phyloP scores from a whole-genome alignment of 1,140 invertebrate species.

The Plectrocnemia conspersa region DNA sequence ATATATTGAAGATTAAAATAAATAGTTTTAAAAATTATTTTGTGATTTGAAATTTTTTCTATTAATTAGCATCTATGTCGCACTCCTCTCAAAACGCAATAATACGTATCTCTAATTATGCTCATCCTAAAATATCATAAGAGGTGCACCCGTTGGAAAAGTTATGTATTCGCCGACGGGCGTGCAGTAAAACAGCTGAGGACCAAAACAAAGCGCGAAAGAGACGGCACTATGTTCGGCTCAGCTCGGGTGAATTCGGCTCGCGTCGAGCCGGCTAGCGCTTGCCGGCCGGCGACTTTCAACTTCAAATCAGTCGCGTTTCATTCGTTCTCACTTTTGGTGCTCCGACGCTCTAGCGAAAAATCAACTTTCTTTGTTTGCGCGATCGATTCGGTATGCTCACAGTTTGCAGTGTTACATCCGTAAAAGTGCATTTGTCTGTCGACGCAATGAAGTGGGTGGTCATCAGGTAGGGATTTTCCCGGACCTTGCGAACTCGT shows the following conservation, averaged over 20 bases:
- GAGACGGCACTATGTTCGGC: conserved; percentile 3
- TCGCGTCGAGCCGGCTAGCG: conserved; percentile 43
- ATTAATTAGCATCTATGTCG: too few species aligned
- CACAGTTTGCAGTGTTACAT: not conserved
- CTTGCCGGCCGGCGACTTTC: conserved; percentile 44
- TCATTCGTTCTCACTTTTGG: not conserved
- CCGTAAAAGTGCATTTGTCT: not conserved
- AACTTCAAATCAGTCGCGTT: not conserved
- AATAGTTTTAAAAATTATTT: too few species aligned
- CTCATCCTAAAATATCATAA: too few species aligned
- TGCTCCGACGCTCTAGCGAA: not conserved
- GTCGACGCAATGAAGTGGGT: conserved; percentile 37
- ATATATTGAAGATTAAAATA: too few species aligned
- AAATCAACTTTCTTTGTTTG: conserved; percentile 17
- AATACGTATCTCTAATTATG: too few species aligned
- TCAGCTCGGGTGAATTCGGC: conserved; percentile 39
- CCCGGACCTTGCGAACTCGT: too few species aligned
- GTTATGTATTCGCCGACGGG: not conserved
- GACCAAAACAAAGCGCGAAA: conserved; percentile 51
- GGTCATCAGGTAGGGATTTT: too few species aligned
- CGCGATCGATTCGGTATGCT: not conserved
- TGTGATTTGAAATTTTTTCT: too few species aligned
- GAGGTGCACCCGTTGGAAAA: too few species aligned
- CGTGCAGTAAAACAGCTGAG: conserved; percentile 47
- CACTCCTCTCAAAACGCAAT: too few species aligned